phyloP scores from a whole-genome alignment of 2,797 vertebrate species.

The Clarias pachynema region DNA sequence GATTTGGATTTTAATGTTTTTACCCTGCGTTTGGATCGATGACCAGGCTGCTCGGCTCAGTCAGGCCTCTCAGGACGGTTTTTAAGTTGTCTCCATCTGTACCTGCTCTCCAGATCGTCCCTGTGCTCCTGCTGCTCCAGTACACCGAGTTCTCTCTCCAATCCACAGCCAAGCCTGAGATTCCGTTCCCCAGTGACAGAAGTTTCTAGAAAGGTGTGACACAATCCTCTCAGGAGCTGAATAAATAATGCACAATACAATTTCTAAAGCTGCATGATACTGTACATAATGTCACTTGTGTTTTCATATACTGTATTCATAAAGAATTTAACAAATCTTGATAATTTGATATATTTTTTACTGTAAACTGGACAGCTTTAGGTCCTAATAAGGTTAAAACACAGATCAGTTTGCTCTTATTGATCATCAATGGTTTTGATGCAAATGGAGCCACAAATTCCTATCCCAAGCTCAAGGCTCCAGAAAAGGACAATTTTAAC shows the following conservation, averaged over 20 bases:
- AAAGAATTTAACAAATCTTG: too few relatives aligned
- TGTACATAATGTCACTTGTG: neutral
- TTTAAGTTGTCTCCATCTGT: slow-evolving; percentile 78
- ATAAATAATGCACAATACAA: neutral
- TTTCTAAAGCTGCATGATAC: neutral
- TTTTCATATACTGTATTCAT: neutral
- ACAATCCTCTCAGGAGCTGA: neutral
- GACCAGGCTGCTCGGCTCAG: slow-evolving; percentile 75
- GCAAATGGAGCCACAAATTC: neutral
- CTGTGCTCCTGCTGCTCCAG: slow-evolving; percentile 83
- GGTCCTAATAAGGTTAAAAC: neutral
- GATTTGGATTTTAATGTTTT: slow-evolving; percentile 27
- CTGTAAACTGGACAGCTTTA: neutral
- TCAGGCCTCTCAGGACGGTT: slow-evolving; percentile 77
- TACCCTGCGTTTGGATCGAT: slow-evolving; percentile 87
- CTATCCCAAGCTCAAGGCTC: neutral
- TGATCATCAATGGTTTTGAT: neutral
- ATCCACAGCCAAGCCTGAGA: slow-evolving; percentile 88
- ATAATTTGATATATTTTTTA: neutral
- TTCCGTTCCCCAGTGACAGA: slow-evolving; percentile 77
- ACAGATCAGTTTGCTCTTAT: neutral
- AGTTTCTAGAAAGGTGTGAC: slow-evolving; percentile 75
- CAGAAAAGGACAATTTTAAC: neutral
- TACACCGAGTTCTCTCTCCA: slow-evolving; percentile 84
- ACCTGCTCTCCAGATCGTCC: slow-evolving; percentile 82